These are phyloP conservation scores for Bostrychus sinensis DNA, from an alignment of 2,113 vertebrate genomes.

Conservation along the genomic window DNA sequence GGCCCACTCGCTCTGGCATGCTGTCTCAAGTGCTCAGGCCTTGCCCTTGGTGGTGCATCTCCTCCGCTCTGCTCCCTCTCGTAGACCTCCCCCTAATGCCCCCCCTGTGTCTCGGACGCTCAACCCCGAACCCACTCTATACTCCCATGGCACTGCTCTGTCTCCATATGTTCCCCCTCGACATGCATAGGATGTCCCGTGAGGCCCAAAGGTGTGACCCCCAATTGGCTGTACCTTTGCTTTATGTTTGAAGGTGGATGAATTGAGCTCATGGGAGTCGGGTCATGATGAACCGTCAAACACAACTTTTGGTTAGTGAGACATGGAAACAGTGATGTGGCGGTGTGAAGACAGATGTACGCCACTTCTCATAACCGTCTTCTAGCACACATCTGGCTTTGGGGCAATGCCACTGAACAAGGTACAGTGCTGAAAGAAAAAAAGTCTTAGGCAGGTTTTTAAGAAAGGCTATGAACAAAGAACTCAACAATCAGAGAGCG, in stretches of 20 bases:
- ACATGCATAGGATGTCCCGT: conserved; percentile 20
- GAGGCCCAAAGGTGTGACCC: conserved; percentile 20
- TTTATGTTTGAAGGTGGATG: conserved; percentile 17
- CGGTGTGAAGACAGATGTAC: conserved; percentile 74
- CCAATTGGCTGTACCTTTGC: conserved; percentile 14
- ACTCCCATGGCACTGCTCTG: conserved; percentile 1
- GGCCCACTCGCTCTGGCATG: conserved; percentile 40
- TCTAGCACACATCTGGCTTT: conserved; percentile 73
- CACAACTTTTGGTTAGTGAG: conserved; percentile 22
- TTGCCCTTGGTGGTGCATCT: conserved; percentile 25
- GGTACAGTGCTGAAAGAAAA: too few relatives aligned
- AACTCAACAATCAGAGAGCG: too few relatives aligned
- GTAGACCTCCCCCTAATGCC: conserved; percentile 20
- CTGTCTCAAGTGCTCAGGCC: conserved; percentile 43
- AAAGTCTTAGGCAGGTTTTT: too few relatives aligned
- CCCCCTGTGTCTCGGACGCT: conserved; percentile 26
- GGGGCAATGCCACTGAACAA: conserved; percentile 31
- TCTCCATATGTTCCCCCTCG: conserved; percentile 28
- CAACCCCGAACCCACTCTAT: neutral
- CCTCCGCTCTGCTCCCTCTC: conserved; percentile 18
- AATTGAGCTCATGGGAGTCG: conserved; percentile 31
- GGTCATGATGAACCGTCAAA: conserved; percentile 33
- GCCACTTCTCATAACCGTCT: conserved; percentile 73
- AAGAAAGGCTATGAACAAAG: too few relatives aligned
- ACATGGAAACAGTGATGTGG: conserved; percentile 61